Conservation (phyloP, 2,888 invertebrate genomes). For the Heliconius charithonia region DNA sequence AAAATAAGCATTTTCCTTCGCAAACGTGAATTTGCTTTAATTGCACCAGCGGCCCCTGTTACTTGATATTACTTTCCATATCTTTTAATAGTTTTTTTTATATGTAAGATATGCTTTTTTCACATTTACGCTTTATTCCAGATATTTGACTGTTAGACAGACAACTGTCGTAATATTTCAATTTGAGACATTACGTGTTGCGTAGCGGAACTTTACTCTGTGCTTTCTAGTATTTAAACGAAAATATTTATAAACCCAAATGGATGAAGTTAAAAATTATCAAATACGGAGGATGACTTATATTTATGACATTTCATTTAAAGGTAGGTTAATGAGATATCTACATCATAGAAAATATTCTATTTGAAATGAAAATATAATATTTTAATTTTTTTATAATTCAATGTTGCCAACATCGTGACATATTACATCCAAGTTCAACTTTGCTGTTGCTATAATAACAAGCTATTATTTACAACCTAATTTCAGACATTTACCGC, state of each 20-base stretch:
- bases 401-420: neutral
- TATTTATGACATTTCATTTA: no score
- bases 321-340: no score
- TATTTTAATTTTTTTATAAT: neutral
- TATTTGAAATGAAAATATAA: neutral
- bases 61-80: neutral
- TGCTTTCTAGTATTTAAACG: no score
- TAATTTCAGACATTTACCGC: constrained; percentile 62
- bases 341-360: neutral
- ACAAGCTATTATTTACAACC: constrained; percentile 50
- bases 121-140: neutral
- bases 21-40: constrained; percentile 32
- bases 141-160: neutral
- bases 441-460: constrained; percentile 35
- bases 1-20: constrained; percentile 32
- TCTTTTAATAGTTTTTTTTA: neutral
- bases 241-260: no score
- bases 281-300: no score
- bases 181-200: neutral
- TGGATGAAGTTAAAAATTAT: no score
- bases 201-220: neutral
- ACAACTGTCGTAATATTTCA: neutral
- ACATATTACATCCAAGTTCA: constrained; percentile 30
- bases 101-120: neutral
- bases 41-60: constrained; percentile 9